Evolutionary conservation across 2,113 vertebrate species (phyloP), one percentile per base, ranked within the genome.

Genomic region (Paraplagusia blochii): DNA sequence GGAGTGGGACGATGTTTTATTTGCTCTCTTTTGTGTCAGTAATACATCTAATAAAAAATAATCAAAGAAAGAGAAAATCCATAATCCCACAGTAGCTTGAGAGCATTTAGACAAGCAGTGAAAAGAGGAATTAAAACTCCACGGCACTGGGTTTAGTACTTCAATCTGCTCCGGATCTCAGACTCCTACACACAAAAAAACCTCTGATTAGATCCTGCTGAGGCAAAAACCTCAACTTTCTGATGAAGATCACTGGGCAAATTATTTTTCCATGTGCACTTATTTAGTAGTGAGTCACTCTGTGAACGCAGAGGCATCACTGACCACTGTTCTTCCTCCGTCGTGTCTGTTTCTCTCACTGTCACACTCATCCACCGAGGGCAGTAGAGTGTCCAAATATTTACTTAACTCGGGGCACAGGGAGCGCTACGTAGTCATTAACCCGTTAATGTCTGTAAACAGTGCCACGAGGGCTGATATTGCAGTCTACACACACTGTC

Each of bases 371-470:
- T 63, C 64, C 70, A 81, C 60, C 74, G 63, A 85, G 78, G 74
- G 59, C 70, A 78, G 74, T 45, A 22, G 51, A 69, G 66, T 67
- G 67, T 82, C 81, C 74, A 89, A 90, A 89, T 89, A 88, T 91
- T 90, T 88, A 89, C 80, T 71, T 87, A 79, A 88, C 81, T 83
- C 61, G 60, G 66, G 55, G 72, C 76, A 76, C 63, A 69, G 76
- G 72, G 69, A 83, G 81, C 65, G 59, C 53, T 63, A 69, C 67
- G 72, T 52, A 77, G 85, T 86, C 83, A 83, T 90, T 88, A 88
- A 80, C 79, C 74, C 10, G 69, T 85, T 88, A 88, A 89, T 88
- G 80, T 85, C 55, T 51, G 66, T 89, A 90, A 90, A 88, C 86
- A 88, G 74, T 84, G 71, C 77, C 62, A 59, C 22, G 53, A 77